Evolutionary conservation across 2,113 vertebrate species (phyloP).

Genomic region (Platichthys stellatus): DNA sequence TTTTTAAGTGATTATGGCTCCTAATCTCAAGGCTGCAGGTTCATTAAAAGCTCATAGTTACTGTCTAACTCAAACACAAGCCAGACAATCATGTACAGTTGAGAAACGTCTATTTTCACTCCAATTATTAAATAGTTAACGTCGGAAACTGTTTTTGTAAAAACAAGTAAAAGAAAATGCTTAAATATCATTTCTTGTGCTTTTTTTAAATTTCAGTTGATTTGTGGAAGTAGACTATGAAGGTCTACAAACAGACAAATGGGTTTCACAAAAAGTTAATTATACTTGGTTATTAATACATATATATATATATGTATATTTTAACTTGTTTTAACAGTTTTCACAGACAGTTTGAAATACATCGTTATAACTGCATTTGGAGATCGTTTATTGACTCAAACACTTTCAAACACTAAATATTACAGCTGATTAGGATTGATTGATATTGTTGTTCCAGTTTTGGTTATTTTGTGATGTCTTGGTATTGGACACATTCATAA

Average conservation of each 20-base stretch:
- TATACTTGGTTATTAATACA: neutral
- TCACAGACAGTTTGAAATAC: slow-evolving; percentile 8
- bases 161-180: neutral
- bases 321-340: slow-evolving; percentile 16
- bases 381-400: slow-evolving; percentile 38
- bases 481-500: slow-evolving; percentile 31
- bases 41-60: neutral
- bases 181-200: slow-evolving; percentile 5
- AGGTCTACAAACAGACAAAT: slow-evolving; percentile 5
- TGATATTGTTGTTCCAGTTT: slow-evolving; percentile 18
- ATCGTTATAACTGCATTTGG: slow-evolving; percentile 12
- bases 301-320: neutral
- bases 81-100: slow-evolving; percentile 9
- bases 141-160: slow-evolving; percentile 12
- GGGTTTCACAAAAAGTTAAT: slow-evolving; percentile 14
- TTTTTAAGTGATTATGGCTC: neutral
- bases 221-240: neutral
- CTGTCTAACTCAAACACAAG: neutral
- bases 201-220: slow-evolving; percentile 2
- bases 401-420: slow-evolving; percentile 20
- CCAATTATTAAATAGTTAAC: slow-evolving; percentile 18
- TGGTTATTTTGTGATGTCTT: neutral
- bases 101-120: slow-evolving; percentile 21
- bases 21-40: slow-evolving; percentile 15
- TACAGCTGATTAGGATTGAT: slow-evolving; percentile 25